Base-by-base conservation (phyloP, 2,113 vertebrate genomes). In the Chaenocephalus aceratus region DNA sequence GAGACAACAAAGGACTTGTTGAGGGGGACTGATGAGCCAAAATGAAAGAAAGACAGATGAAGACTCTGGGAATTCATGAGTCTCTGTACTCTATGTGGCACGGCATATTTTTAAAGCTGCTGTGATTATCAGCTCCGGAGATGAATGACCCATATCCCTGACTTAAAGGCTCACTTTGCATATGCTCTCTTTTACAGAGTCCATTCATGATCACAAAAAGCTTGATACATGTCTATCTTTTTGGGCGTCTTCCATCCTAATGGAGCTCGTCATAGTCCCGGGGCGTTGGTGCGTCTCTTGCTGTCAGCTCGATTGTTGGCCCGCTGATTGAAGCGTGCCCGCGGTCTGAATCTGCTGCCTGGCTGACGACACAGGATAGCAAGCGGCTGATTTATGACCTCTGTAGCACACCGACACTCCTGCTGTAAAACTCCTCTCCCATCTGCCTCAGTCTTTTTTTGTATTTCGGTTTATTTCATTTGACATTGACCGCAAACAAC, bases 361-460 rank as follows among this genome's bases (percentile, higher is more conserved):
- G 71, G 21, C 76, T 52, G 75, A 30, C 0, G 52, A 72, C 76
- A 59, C 52, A 59, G 6, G 21, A 72, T 65, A 60, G 23, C 73
- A 49, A 69, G 44, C 4, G 30, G 69, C 73, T 82, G 84, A 90
- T 90, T 86, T 79, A 87, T 80, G 78, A 75, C 69, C 80, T 65
- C 65, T 46, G 73, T 36, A 60, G 59, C 49, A 34, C 74, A 21
- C 44, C 0, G 5, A 49, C 10, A 18, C 79, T 23, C 73, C 49
- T 16, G 64, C 75, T 49, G 77, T 21, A 57, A 70, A 65, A 45
- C 73, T 49, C n/a, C 57, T 41, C 70, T 78, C 73, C 49, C 62
- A 21, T 86, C 71, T 82, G 73, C 62, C 51, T 64, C 82, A 68
- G 34, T 36, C 26, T 60, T 49, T 46, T n/a, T 15, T 10, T 36